A percentile compares a stretch with the other conserved stretches of the same genome.
Conservation (phyloP, 2,113 vertebrate genomes). For the Crotalus tigris region DNA sequence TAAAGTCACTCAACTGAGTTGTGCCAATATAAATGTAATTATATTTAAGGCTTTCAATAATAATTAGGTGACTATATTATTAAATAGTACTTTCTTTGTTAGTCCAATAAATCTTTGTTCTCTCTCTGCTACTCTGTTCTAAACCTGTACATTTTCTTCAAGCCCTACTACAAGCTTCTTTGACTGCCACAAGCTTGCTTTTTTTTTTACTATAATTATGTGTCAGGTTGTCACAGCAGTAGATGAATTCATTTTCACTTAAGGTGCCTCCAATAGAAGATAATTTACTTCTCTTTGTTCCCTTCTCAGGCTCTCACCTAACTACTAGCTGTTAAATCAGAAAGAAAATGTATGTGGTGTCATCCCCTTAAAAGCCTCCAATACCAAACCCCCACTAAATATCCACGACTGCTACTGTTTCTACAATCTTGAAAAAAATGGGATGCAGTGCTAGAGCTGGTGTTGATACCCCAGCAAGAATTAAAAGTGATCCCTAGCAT, state of each 20-base stretch:
- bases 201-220: background rate
- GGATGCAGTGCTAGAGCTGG: background rate
- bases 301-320: background rate
- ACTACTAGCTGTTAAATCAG: background rate
- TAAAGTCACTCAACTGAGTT: background rate
- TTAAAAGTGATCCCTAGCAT: background rate
- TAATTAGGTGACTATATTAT: background rate
- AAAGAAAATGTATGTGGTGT: background rate
- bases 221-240: background rate
- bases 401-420: background rate
- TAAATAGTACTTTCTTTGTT: background rate
- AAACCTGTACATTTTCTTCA: background rate
- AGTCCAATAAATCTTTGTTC: background rate
- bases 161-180: background rate
- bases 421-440: background rate
- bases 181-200: background rate
- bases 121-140: background rate
- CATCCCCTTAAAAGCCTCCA: background rate
- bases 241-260: background rate
- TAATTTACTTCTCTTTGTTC: background rate
- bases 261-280: background rate
- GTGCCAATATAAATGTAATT: background rate
- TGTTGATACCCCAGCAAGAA: background rate
- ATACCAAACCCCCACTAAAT: background rate
- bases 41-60: background rate